phyloP scores from a whole-genome alignment of 2,797 vertebrate genomes.

The Enteromius radiatus region DNA sequence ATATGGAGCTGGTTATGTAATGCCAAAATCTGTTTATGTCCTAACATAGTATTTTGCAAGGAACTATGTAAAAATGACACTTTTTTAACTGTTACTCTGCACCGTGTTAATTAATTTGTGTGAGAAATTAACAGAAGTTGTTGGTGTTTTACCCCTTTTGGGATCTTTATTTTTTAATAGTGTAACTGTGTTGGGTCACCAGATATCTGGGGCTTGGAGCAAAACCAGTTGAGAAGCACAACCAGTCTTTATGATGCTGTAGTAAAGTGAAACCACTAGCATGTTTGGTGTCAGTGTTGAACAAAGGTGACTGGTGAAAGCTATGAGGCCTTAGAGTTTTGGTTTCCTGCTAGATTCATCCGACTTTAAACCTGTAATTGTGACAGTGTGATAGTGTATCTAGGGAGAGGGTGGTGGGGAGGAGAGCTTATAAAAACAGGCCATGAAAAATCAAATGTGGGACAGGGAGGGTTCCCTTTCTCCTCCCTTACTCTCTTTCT shows the following conservation, averaged over 20 bases:
- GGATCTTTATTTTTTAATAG: neutral
- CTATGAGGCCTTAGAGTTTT: neutral
- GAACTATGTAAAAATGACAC: neutral
- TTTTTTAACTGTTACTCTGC: neutral
- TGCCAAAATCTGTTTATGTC: neutral
- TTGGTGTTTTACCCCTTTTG: neutral
- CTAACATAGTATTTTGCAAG: neutral
- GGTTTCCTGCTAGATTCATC: neutral
- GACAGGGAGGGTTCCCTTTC: neutral
- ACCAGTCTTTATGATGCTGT: neutral
- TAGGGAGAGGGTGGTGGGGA: neutral
- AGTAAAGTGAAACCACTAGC: conserved; percentile 7
- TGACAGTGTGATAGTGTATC: neutral
- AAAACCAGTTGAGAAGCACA: neutral
- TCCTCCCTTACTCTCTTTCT: neutral
- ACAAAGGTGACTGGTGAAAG: neutral
- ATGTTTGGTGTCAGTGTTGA: neutral
- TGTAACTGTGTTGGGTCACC: neutral
- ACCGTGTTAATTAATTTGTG: neutral
- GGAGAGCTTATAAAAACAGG: neutral
- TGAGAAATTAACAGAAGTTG: neutral
- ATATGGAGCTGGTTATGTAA: neutral
- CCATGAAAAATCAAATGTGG: conserved; percentile 4
- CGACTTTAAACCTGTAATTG: conserved; percentile 1
- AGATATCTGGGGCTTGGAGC: neutral